These are phyloP conservation scores for Ibycter americanus DNA, from an alignment of 2,797 vertebrate genomes.

Conservation along the genomic window DNA sequence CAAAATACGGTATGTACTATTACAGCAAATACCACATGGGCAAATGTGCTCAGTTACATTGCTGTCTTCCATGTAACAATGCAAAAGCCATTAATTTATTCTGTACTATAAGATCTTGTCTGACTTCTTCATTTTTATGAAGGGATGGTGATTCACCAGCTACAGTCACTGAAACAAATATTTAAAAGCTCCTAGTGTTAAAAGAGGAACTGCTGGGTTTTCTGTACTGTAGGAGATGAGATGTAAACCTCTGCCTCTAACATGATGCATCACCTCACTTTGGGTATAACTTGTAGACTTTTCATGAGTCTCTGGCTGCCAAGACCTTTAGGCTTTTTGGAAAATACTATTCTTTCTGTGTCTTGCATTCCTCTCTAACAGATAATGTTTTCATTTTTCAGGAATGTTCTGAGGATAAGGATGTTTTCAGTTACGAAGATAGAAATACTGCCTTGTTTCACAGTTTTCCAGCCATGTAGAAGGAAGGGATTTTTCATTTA, in stretches of 20 bases:
- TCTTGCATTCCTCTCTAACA: not conserved
- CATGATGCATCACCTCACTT: not conserved
- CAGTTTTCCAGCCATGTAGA: not conserved
- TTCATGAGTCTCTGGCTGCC: not conserved
- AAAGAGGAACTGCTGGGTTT: not conserved
- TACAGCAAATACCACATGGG: not conserved
- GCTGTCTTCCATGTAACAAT: not conserved
- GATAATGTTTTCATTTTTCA: not conserved
- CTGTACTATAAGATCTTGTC: not conserved
- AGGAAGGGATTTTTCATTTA: not conserved
- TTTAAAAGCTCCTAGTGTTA: not conserved
- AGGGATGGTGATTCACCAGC: not conserved
- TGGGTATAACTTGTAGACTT: not conserved
- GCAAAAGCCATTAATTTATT: not conserved
- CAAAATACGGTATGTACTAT: not conserved
- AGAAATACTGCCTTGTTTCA: not conserved
- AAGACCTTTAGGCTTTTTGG: not conserved
- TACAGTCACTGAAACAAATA: not conserved
- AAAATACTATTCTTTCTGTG: not conserved
- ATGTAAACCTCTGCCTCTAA: not conserved
- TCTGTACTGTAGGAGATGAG: not conserved
- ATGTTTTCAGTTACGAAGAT: not conserved
- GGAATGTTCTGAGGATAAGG: not conserved
- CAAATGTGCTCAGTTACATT: not conserved
- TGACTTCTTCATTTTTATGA: not conserved